phyloP scores from a whole-genome alignment of 2,888 invertebrate species.

The Anoplius nigerrimus region DNA sequence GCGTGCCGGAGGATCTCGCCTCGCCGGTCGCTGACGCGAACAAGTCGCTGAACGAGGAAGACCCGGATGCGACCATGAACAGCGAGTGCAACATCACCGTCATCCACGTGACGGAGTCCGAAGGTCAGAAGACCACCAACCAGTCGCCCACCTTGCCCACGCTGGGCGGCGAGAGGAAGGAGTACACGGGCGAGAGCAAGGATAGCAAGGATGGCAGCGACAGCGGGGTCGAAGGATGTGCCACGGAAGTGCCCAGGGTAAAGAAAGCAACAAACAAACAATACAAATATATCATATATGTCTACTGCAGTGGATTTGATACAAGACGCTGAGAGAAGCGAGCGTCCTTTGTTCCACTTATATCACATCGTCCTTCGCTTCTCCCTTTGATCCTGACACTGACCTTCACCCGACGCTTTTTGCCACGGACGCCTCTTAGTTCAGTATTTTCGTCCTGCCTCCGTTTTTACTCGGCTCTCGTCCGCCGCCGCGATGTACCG shows the following conservation, averaged over 20 bases:
- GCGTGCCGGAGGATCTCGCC: constrained; percentile 68
- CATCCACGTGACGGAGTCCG: constrained; percentile 62
- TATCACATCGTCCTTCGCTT: no score
- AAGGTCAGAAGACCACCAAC: constrained; percentile 36
- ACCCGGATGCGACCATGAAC: constrained; percentile 61
- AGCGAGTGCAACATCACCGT: constrained; percentile 70
- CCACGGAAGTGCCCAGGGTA: constrained; percentile 75
- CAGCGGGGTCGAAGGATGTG: constrained; percentile 85
- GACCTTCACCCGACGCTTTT: no score
- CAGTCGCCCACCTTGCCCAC: constrained; percentile 15
- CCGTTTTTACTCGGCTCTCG: not conserved
- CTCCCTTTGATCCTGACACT: no score
- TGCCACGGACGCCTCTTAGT: no score
- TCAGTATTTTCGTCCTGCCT: no score
- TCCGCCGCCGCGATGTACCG: not conserved
- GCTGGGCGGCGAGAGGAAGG: constrained; percentile 46
- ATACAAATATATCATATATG: no score
- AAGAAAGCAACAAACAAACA: no score
- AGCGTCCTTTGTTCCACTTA: no score
- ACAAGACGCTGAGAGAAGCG: no score
- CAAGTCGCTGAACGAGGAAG: constrained; percentile 49
- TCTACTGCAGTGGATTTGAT: no score
- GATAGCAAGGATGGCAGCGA: constrained; percentile 83
- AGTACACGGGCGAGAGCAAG: constrained; percentile 61
- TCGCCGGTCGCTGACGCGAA: constrained; percentile 56